phyloP scores from a whole-genome alignment of 1,140 invertebrate genomes.

The Polypedilum pembai region DNA sequence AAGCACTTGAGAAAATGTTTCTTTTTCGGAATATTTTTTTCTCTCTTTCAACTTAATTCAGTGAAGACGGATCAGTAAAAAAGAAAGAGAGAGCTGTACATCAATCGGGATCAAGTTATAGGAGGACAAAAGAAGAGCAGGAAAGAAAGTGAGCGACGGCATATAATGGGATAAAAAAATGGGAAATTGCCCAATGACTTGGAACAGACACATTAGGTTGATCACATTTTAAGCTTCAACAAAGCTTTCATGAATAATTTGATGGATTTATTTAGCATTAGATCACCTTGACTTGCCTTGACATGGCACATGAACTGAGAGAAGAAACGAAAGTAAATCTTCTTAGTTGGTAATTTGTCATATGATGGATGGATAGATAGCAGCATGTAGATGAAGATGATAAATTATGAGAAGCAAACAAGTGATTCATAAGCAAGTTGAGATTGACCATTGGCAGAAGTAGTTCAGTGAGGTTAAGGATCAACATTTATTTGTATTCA shows the following conservation, averaged over 20 bases:
- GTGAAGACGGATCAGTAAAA: not conserved
- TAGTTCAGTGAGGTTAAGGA: not conserved
- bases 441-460: not conserved
- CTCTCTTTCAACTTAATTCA: too few relatives aligned
- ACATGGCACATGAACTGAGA: not conserved
- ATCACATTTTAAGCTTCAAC: slow-evolving; percentile 4
- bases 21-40: not conserved
- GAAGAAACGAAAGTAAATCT: not conserved
- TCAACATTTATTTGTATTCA: not conserved
- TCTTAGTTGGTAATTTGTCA: not conserved
- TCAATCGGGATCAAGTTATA: not conserved
- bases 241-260: slow-evolving; percentile 19
- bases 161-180: slow-evolving; percentile 2
- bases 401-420: not conserved
- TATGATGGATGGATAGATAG: not conserved
- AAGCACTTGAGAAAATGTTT: not conserved
- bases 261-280: slow-evolving; percentile 13
- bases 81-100: not conserved
- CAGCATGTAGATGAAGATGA: not conserved
- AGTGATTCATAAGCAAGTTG: not conserved
- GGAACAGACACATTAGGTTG: slow-evolving; percentile 16
- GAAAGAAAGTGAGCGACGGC: not conserved
- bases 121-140: not conserved
- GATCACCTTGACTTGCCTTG: not conserved
- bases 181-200: slow-evolving; percentile 8